Evolutionary conservation across 2,797 vertebrate species (phyloP).

Genomic region (Myotis myotis): DNA sequence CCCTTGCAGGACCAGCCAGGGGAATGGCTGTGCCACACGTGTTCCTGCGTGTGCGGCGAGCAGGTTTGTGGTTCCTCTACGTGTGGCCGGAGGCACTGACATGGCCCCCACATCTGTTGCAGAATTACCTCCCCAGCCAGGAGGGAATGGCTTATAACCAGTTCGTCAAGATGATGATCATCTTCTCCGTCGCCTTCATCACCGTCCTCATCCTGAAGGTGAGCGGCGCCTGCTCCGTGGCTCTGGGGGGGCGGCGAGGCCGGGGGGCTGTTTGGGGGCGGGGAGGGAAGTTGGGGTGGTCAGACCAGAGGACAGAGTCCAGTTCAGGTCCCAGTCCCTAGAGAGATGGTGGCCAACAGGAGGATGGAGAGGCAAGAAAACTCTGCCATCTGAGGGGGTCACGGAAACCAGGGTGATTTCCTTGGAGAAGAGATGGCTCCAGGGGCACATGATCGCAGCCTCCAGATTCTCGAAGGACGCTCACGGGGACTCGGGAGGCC

Average conservation of each 20-base stretch:
- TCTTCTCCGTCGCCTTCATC: constrained; percentile 83
- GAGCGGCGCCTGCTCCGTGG: rapidly evolving
- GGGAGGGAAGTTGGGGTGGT: not conserved
- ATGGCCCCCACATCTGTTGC: constrained; percentile 10
- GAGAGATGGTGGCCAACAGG: not conserved
- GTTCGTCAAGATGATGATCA: constrained; percentile 82
- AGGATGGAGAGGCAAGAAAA: not conserved
- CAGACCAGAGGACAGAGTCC: not conserved
- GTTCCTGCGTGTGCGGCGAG: not conserved
- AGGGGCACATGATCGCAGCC: not conserved
- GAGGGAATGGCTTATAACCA: constrained; percentile 77
- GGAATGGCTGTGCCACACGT: rapidly evolving
- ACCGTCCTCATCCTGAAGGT: constrained; percentile 87
- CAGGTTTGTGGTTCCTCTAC: not conserved
- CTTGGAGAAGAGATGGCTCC: not conserved
- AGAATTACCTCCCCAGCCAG: constrained; percentile 80
- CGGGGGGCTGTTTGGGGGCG: not conserved
- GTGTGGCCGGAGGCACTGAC: not conserved
- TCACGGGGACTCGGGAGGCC: not conserved
- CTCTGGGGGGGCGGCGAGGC: not conserved
- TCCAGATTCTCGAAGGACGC: not conserved
- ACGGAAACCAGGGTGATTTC: not conserved
- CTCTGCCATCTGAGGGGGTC: not conserved
- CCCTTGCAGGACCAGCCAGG: not conserved
- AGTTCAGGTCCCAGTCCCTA: not conserved